These are phyloP conservation scores for Rosalia funebris DNA, from an alignment of 2,888 invertebrate species.

Conservation along the genomic window DNA sequence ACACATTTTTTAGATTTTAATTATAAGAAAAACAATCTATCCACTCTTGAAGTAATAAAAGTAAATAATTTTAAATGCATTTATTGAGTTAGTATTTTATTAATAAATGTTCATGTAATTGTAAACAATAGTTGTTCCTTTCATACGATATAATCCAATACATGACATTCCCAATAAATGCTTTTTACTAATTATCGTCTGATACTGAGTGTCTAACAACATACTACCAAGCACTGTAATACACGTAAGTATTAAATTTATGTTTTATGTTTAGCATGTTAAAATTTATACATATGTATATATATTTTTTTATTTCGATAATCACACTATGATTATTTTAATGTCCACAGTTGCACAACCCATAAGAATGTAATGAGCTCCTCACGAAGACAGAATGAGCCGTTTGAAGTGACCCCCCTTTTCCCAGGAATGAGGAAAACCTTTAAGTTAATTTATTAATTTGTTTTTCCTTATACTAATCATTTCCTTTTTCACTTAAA, in stretches of 20 bases:
- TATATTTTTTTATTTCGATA: conserved; percentile 11
- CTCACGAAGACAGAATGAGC: conserved; percentile 45
- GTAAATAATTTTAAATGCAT: too few relatives aligned
- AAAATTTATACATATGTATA: conserved; percentile 7
- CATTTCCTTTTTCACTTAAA: conserved; percentile 1
- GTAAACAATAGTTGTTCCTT: too few relatives aligned
- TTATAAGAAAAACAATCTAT: too few relatives aligned
- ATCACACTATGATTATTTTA: conserved; percentile 37
- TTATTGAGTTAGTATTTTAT: too few relatives aligned
- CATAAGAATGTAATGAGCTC: conserved; percentile 52
- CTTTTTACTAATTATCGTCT: conserved; percentile 31
- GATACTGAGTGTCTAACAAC: conserved; percentile 26
- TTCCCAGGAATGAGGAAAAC: conserved; percentile 31
- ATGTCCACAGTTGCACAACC: conserved; percentile 53
- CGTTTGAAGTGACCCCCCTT: conserved; percentile 43
- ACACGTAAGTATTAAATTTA: conserved; percentile 31
- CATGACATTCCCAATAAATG: neutral
- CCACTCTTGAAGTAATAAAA: too few relatives aligned
- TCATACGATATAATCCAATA: too few relatives aligned
- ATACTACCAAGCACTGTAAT: conserved; percentile 4
- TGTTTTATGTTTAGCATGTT: conserved; percentile 12
- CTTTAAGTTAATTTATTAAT: conserved; percentile 5
- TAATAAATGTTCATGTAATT: too few relatives aligned
- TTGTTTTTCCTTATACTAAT: conserved; percentile 18
- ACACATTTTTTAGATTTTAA: too few relatives aligned